Evolutionary conservation across 2,888 invertebrate species (phyloP).

Genomic region (Apotomis capreana): DNA sequence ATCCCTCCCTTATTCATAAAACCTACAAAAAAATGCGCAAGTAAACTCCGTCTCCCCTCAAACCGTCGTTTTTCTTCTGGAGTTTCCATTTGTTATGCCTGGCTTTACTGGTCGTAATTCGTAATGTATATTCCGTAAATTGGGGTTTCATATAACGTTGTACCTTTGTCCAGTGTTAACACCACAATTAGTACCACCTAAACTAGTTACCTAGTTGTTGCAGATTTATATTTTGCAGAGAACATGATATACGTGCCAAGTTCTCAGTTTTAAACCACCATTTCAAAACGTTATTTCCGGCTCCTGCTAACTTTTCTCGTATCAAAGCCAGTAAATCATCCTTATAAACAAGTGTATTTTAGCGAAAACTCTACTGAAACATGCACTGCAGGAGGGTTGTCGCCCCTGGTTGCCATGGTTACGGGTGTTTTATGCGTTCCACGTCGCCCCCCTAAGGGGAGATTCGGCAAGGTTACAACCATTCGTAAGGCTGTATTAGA

Average conservation of each 20-base stretch:
- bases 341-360: slow-evolving; percentile 25
- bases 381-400: slow-evolving; percentile 63
- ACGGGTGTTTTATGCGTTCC: slow-evolving; percentile 74
- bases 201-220: neutral
- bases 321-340: slow-evolving; percentile 27
- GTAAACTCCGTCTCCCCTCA: slow-evolving; percentile 13
- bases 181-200: neutral
- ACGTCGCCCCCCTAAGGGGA: slow-evolving; percentile 58
- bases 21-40: slow-evolving; percentile 44
- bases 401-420: slow-evolving; percentile 73
- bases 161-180: neutral
- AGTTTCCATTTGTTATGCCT: slow-evolving; percentile 50
- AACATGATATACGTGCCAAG: neutral
- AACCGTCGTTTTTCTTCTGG: slow-evolving; percentile 41
- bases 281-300: neutral
- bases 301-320: slow-evolving; percentile 6
- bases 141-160: neutral
- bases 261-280: neutral
- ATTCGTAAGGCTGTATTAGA: slow-evolving; percentile 43
- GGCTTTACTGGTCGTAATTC: slow-evolving; percentile 36
- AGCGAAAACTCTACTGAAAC: slow-evolving; percentile 46
- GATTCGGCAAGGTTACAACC: slow-evolving; percentile 62
- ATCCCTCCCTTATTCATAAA: slow-evolving; percentile 49
- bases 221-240: neutral
- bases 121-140: slow-evolving; percentile 37